phyloP scores from a whole-genome alignment of 2,113 vertebrate species.

The Strigops habroptila region DNA sequence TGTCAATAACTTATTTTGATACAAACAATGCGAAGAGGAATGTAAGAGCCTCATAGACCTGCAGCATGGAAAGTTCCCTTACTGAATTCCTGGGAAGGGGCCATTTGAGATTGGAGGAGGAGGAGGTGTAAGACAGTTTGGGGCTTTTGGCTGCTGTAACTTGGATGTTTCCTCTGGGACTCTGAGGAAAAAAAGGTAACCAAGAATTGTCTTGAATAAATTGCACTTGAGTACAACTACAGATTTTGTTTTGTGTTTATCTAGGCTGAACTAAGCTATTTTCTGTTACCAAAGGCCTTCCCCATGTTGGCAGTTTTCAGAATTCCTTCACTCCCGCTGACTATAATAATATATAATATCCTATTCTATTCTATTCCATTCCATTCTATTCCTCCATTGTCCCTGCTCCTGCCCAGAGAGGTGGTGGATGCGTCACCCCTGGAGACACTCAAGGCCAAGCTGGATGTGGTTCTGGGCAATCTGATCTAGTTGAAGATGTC shows the following conservation, averaged over 20 bases:
- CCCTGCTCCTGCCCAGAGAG: not conserved
- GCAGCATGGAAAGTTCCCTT: not conserved
- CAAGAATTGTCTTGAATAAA: not conserved
- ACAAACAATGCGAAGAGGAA: not conserved
- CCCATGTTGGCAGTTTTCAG: not conserved
- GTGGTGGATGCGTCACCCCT: not conserved
- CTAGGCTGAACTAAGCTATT: not conserved
- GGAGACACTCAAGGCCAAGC: not conserved
- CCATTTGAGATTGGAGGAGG: not conserved
- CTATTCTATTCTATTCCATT: too few relatives aligned
- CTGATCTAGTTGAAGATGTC: not conserved
- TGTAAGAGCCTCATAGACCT: not conserved
- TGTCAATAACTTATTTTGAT: not conserved
- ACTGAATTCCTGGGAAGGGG: not conserved
- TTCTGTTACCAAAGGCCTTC: not conserved
- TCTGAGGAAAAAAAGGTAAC: not conserved
- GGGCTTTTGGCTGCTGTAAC: not conserved
- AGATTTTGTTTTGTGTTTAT: not conserved
- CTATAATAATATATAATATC: too few relatives aligned
- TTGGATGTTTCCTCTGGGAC: not conserved
- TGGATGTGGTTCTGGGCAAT: not conserved
- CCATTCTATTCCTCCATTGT: too few relatives aligned
- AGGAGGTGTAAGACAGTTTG: not conserved
- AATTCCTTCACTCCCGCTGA: too few relatives aligned
- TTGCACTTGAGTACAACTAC: not conserved